Base-by-base conservation (phyloP, 2,113 vertebrate species). In the Holacanthus passer region DNA sequence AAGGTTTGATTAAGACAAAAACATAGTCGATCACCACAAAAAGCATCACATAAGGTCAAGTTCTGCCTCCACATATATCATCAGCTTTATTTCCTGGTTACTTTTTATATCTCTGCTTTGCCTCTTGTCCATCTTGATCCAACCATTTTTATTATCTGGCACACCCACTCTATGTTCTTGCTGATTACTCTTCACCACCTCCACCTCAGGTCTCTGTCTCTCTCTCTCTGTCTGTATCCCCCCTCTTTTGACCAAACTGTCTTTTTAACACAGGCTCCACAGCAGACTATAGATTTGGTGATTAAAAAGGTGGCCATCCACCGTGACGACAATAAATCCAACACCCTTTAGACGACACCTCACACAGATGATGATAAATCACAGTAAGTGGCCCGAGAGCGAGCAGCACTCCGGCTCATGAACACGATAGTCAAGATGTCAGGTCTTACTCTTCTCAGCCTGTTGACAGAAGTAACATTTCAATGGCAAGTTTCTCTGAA, bases 251-350 rank as follows among this genome's bases (percentile, higher is more conserved):
- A 65, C 50, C 72, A 19, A 58, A 56, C 39, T 14, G 10, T 52
- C 27, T 29, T 20, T 77, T 43, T 69, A 63, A 80, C 39, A 39
- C 63, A 24, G 32, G 66, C 63, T 52, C 50, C 32, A 59, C 63
- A 56, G 56, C 73, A 66, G 17, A 67, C 73, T 43, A 52, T 35
- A 58, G 43, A 72, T 72, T 11, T 43, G 50, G 66, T 74, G 52
- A 77, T 78, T 58, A 50, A 81, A 79, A 85, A 50, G 37, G 45
- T 52, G 48, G 12, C 55, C 19, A 13, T 59, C 29, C 16, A 60
- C 56, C 35, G 48, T 14, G 58, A 82, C 12, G 5, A 24, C 62
- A 39, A 59, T 69, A 73, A 29, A 69, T 73, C 55, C 1, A 32
- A 39, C 9, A 12, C 8, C n/a, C n/a, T 58, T 48, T n/a, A 48